Conservation (phyloP, 2,888 invertebrate species). For the Standfussiana lucernea region DNA sequence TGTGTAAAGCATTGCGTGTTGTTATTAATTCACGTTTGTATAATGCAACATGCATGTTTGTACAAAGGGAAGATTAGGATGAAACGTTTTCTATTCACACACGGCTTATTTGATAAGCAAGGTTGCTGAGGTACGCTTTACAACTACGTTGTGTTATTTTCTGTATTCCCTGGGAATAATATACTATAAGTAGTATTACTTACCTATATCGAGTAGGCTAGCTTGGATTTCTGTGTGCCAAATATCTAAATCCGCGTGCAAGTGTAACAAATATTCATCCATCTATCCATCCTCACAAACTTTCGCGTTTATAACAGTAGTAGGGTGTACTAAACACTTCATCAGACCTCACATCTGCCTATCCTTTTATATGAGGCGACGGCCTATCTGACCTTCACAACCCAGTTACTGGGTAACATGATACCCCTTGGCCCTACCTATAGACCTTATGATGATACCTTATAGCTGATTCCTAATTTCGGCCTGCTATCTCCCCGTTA, state of each 20-base stretch:
- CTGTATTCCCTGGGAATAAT: background rate
- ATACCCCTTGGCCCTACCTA: background rate
- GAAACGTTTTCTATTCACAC: background rate
- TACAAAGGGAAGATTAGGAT: conserved; percentile 34
- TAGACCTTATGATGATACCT: background rate
- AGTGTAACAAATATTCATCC: background rate
- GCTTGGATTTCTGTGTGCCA: background rate
- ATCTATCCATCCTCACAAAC: background rate
- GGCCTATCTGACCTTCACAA: background rate
- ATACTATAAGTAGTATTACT: background rate
- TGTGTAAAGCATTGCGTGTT: conserved; percentile 18
- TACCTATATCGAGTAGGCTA: background rate
- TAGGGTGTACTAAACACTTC: too few species aligned
- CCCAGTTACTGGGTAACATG: background rate
- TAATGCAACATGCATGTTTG: conserved; percentile 34
- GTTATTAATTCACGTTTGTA: conserved; percentile 35
- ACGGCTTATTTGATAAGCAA: background rate
- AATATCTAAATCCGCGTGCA: background rate
- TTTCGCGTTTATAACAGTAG: too few species aligned
- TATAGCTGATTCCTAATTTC: background rate
- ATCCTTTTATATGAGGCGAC: background rate
- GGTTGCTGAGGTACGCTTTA: background rate
- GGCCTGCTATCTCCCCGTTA: background rate
- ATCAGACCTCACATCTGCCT: too few species aligned
- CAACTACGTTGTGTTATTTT: background rate